These are phyloP conservation scores for Lepidochrysops patricia DNA, from an alignment of 2,888 invertebrate species.

Conservation along the genomic window DNA sequence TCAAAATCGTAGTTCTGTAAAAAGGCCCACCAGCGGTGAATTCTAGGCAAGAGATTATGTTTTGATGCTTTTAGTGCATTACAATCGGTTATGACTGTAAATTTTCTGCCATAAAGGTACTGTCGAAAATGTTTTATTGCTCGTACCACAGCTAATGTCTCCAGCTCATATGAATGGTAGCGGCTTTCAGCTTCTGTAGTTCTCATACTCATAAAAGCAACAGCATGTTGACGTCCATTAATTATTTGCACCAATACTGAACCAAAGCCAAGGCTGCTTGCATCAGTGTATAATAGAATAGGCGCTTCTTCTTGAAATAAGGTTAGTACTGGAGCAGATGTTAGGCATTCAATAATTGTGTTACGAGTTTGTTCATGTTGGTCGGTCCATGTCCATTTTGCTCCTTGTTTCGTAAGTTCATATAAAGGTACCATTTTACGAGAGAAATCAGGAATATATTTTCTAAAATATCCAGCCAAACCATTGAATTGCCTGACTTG, in stretches of 20 bases:
- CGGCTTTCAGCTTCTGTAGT: conserved; percentile 24
- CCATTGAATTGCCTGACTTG: conserved; percentile 28
- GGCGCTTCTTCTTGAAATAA: conserved; percentile 22
- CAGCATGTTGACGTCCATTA: conserved; percentile 18
- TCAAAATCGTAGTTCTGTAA: conserved; percentile 29
- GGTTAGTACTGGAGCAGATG: conserved; percentile 17
- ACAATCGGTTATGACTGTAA: conserved; percentile 29
- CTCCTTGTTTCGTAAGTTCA: conserved; percentile 17
- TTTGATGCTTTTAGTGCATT: conserved; percentile 32
- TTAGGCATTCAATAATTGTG: conserved; percentile 19
- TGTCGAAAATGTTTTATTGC: conserved; percentile 32
- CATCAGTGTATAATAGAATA: conserved; percentile 26
- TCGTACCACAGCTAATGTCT: conserved; percentile 26
- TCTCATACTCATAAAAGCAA: conserved; percentile 23
- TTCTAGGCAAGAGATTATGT: conserved; percentile 29
- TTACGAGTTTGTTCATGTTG: conserved; percentile 25
- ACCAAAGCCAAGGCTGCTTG: conserved; percentile 28
- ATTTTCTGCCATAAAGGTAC: conserved; percentile 26
- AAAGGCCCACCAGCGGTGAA: conserved; percentile 34
- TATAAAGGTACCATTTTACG: conserved; percentile 20
- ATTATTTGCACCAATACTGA: conserved; percentile 20
- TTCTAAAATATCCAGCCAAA: conserved; percentile 22
- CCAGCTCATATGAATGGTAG: conserved; percentile 27
- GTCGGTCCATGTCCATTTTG: conserved; percentile 18
- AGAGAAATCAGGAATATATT: conserved; percentile 21